Base-by-base conservation (phyloP, 2,888 invertebrate genomes). In the Anorthoa munda region DNA sequence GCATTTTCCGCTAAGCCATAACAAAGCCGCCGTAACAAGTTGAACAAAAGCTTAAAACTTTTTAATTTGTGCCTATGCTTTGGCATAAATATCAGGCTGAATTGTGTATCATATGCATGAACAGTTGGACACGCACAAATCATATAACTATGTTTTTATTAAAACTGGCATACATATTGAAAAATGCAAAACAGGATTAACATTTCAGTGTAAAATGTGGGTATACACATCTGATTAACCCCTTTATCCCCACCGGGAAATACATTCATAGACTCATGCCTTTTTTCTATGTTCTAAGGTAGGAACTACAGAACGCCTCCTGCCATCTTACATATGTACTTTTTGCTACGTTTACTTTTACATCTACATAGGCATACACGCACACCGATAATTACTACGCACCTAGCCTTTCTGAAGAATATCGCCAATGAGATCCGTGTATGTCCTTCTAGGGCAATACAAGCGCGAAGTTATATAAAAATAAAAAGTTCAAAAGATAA, bases 11-110 rank as follows among this genome's bases (percentile, higher is more conserved):
- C 9, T 72, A 81, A 68, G 56, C 72, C 15, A 11, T 58, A 46
- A 39, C 67, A 69, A 81, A 68, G 77, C 81, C 61, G 59, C 58
- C 15, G 61, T 77, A 63, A 81, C 71, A 46, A 66, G 69, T 59
- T 66, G 45, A 64, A n/a, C 46, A 70, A 58, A 67, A 63, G 68
- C 65, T 59, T 55, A 7, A 46, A 79, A 74, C 58, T 80, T 76
- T 76, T 77, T 69, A 72, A 72, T 71, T 64, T 51, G 67, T 77
- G 77, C 26, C 21, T 66, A 23, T 39, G 75, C 55, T 75, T 31
- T 26, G 46, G 17, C 48, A 64, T 26, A 39, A 39, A 71, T 39
- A 48, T 26, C 39, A 51, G 26, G 21, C 63, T 50, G 53, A 60
- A 75, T 26, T 45, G 21, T 60, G 31, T n/a, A 66, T 23, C 51